phyloP scores from a whole-genome alignment of 2,797 vertebrate species.

The Jordanella pulchra region DNA sequence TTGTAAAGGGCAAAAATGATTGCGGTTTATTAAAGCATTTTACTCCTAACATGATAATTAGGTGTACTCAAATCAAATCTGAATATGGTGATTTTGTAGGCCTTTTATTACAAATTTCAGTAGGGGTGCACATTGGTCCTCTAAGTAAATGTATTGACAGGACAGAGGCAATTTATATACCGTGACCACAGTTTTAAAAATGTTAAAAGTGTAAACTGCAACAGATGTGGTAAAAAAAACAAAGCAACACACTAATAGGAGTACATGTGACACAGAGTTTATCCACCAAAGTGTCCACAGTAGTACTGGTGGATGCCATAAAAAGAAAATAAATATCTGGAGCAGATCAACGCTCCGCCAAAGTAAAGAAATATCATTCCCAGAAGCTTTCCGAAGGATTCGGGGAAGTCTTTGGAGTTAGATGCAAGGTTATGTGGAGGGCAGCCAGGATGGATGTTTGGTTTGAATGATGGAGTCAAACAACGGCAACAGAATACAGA shows the following conservation, averaged over 20 bases:
- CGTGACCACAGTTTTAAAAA: conserved; percentile 4
- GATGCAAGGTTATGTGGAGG: conserved; percentile 75
- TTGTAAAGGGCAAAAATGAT: not conserved
- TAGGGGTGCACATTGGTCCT: not conserved
- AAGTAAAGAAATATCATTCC: conserved; percentile 75
- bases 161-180: not conserved
- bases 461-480: conserved; percentile 64
- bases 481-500: conserved; percentile 58
- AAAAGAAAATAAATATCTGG: conserved; percentile 60
- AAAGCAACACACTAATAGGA: conserved; percentile 8
- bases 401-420: conserved; percentile 74
- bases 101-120: not conserved
- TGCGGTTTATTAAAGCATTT: not conserved
- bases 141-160: conserved; percentile 26
- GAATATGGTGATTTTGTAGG: not conserved
- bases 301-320: conserved; percentile 35
- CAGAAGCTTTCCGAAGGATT: conserved; percentile 72
- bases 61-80: not conserved
- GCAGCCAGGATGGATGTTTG: conserved; percentile 74
- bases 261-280: conserved; percentile 11
- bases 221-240: conserved; percentile 12
- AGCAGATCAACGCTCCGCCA: conserved; percentile 64
- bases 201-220: not conserved
- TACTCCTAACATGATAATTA: not conserved
- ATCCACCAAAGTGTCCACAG: conserved; percentile 45